Percentiles rank a stretch among this genome's conserved stretches.
Evolutionary conservation across 1,140 invertebrate species (phyloP).

Genomic region (Hyles vespertilio): DNA sequence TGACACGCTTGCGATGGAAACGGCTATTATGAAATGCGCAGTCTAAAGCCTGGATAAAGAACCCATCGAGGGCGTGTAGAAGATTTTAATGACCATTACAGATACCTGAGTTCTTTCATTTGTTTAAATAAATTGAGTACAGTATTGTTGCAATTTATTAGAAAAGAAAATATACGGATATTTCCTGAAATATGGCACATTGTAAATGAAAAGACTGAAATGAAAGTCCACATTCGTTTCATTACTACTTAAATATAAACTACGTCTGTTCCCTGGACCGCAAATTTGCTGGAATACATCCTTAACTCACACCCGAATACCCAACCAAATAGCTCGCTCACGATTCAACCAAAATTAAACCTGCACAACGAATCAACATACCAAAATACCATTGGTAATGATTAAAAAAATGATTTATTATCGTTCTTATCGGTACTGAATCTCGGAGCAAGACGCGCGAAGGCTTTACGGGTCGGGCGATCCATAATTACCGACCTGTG

Average conservation of each 20-base stretch:
- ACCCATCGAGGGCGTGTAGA: too few species aligned
- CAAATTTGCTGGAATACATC: not conserved
- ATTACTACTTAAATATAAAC: not conserved
- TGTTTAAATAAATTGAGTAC: not conserved
- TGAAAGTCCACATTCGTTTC: too few species aligned
- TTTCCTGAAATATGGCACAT: not conserved
- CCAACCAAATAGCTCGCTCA: too few species aligned
- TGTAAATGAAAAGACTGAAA: too few species aligned
- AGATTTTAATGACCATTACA: too few species aligned
- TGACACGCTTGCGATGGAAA: conserved; percentile 8
- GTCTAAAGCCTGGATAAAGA: conserved; percentile 3
- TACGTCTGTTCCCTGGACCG: not conserved
- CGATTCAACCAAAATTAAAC: too few species aligned
- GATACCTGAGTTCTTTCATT: too few species aligned
- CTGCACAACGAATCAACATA: too few species aligned
- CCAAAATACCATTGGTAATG: too few species aligned
- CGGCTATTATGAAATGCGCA: conserved; percentile 8
- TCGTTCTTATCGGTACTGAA: too few species aligned
- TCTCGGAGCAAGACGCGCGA: not conserved
- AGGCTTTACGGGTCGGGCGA: conserved; percentile 4
- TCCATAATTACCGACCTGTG: conserved; percentile 67
- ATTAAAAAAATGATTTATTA: too few species aligned
- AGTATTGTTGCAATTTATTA: not conserved
- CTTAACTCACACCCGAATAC: not conserved
- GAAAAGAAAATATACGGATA: not conserved